Base-by-base conservation (phyloP, 2,888 invertebrate genomes). In the Lypha dubia region DNA sequence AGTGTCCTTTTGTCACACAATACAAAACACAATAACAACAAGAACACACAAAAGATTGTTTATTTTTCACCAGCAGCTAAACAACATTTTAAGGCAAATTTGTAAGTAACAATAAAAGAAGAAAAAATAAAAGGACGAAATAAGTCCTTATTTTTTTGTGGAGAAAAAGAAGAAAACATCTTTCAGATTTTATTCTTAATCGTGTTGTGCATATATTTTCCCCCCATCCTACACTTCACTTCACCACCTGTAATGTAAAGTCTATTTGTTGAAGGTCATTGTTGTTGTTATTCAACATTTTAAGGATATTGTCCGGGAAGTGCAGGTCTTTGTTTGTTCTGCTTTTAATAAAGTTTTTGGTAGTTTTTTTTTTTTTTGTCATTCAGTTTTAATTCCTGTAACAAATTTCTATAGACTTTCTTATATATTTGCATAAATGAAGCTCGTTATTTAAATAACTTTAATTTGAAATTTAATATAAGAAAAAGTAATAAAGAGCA, bases 241-340 rank as follows among this genome's bases (percentile, higher is more conserved):
- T n/a, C n/a, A n/a, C 51, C 51, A 8, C 24, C 41, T 44, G 17
- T 28, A 20, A 35, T 44, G 17, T 28, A 20, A 35, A 75, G 32
- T 35, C 28, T 17, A 58, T 17, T 38, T 49, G n/a, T n/a, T 60
- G 24, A 49, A 77, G 76, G 76, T 68, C 68, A 24, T 24, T 77
- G 58, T 68, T 77, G 56, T 56, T 67, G 15, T 28, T n/a, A n/a
- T n/a, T n/a, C n/a, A 41, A 44, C n/a, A 53, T 56, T 35, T 56
- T 35, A n/a, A 46, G 58, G 46, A 46, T 67, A 46, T 46, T 44
- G 56, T 24, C 46, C 35, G 22, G 22, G 35, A 46, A 46, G 58
- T n/a, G 20, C 13, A 20, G 65, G 22, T 22, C 9, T 13, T 67
- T 76, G 46, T 65, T 44, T 58, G 65, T 46, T 4, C 38, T 28